phyloP scores from a whole-genome alignment of 2,888 invertebrate species.

The Eilema sororculum region DNA sequence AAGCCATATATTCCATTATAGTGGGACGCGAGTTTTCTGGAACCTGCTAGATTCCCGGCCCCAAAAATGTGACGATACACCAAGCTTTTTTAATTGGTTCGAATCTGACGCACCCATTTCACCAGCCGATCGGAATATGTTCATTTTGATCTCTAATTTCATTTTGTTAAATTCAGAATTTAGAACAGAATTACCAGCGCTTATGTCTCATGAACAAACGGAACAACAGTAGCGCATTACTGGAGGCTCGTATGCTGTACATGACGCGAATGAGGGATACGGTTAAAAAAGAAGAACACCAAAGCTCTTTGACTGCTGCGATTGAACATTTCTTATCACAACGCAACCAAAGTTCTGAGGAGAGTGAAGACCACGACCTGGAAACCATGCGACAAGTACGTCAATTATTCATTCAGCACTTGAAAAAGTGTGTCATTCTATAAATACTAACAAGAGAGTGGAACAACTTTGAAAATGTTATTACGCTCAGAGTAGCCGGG shows the following conservation, averaged over 20 bases:
- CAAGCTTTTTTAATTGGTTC: too few relatives aligned
- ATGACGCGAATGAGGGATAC: conserved; percentile 17
- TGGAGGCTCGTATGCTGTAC: conserved; percentile 26
- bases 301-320: conserved; percentile 15
- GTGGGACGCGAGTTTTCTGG: too few relatives aligned
- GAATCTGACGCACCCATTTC: too few relatives aligned
- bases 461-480: too few relatives aligned
- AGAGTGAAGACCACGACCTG: conserved; percentile 15
- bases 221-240: conserved; percentile 22
- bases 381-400: conserved; percentile 18
- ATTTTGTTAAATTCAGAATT: conserved; percentile 13
- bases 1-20: neutral
- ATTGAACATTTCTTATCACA: conserved; percentile 19
- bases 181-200: conserved; percentile 18
- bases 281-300: conserved; percentile 14
- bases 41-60: too few relatives aligned
- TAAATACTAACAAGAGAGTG: too few relatives aligned
- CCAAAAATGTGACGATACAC: too few relatives aligned
- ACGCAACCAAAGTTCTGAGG: conserved; percentile 22
- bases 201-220: conserved; percentile 21
- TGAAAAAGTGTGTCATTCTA: too few relatives aligned
- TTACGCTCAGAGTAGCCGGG: too few relatives aligned
- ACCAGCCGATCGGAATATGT: too few relatives aligned
- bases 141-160: neutral
- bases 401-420: neutral